Evolutionary conservation across 1,140 invertebrate species (phyloP), one percentile per base, ranked within the genome.

Genomic region (Drosophila rufa): DNA sequence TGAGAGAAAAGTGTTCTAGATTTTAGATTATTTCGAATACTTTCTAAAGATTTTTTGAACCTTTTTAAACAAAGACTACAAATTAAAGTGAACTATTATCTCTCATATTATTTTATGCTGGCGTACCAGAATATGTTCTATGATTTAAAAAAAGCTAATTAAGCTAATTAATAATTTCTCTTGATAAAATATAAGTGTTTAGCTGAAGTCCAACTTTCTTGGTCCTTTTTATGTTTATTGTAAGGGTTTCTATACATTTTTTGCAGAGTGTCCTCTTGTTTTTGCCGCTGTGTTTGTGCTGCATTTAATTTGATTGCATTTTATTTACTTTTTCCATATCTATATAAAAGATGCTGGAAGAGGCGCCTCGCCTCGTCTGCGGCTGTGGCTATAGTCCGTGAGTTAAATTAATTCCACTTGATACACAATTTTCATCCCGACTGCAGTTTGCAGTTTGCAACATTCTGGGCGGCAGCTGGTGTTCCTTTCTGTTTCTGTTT

Each of bases 251-350:
- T 19, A 4, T 19, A 4, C 0, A 22, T 36, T 38, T 56, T 40
- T 14, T 25, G 1, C 1, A 6, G 2, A 25, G 53, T 56, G 8
- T 1, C 15, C 12, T 73, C 58, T 38, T 66, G 12, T 42, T 15
- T 15, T n/a, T 66, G 40, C 47, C 15, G 53, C 43, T 82, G 62
- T 84, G 62, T 89, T 84, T 83, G 78, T 70, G 64, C 51, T 85
- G 85, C 81, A 90, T 90, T 85, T 90, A 90, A 90, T 90, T 90
- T 90, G 85, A 90, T 90, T 90, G 85, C 85, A 85, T 89, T 89
- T 90, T 89, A 89, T 89, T 89, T 82, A 89, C 82, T 78, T 79
- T 85, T 59, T 53, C 53, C 51, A 62, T 45, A 80, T 61, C 42
- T 73, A 73, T 64, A 75, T 80, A 62, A 58, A 50, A 55, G 33